Percentiles rank a stretch among this genome's conserved stretches.
Evolutionary conservation across 2,888 invertebrate species (phyloP).

Genomic region (Agrenia bidenticulata): DNA sequence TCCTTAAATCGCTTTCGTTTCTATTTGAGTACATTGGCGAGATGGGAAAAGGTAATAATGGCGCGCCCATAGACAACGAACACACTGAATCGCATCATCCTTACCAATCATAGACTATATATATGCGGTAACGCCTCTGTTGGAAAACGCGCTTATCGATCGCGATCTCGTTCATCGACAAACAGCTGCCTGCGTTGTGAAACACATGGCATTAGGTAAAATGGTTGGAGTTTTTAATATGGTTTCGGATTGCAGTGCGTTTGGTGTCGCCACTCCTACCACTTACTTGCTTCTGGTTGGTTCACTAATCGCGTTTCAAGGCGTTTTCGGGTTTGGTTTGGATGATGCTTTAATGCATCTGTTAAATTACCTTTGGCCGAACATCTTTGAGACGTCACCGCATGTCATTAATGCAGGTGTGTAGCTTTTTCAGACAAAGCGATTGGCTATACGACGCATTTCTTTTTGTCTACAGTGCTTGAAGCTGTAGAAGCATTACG

Average conservation of each 20-base stretch:
- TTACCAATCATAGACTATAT: no score
- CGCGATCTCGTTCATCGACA: conserved; percentile 61
- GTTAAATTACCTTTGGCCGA: conserved; percentile 97
- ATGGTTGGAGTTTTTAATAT: no score
- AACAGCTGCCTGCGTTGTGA: not conserved
- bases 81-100: no score
- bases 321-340: conserved; percentile 97
- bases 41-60: conserved; percentile 99
- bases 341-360: conserved; percentile 97
- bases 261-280: no score
- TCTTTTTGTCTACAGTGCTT: no score
- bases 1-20: conserved; percentile 95
- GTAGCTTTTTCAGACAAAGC: no score
- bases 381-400: conserved; percentile 98
- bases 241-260: conserved; percentile 66
- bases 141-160: conserved; percentile 99
- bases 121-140: conserved; percentile 94
- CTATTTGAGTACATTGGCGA: conserved; percentile 99
- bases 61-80: no score
- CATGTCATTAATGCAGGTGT: conserved; percentile 99
- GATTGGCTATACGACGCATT: no score
- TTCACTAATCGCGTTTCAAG: conserved; percentile 98
- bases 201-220: not conserved
- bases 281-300: conserved; percentile 97
- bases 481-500: conserved; percentile 96